Percentiles rank a stretch among this genome's conserved stretches.
Conservation (phyloP, 1,140 invertebrate genomes). For the Cydia splendana region DNA sequence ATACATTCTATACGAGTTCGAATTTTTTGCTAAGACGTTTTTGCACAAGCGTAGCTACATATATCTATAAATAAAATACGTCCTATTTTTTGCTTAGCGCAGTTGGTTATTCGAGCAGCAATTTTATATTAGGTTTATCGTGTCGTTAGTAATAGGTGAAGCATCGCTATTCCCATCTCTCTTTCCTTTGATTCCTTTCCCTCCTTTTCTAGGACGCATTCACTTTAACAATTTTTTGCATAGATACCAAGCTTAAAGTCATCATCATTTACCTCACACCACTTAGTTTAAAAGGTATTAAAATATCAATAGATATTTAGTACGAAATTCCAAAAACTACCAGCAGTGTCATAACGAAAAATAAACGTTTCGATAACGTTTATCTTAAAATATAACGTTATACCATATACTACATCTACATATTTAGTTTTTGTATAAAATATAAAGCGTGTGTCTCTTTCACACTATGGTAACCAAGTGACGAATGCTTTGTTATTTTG, state of each 20-base stretch:
- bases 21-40: constrained; percentile 5
- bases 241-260: constrained; percentile 38
- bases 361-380: no score
- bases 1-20: not conserved
- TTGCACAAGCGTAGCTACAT: not conserved
- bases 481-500: not conserved
- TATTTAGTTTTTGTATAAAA: no score
- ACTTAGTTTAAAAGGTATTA: constrained; percentile 39
- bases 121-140: not conserved
- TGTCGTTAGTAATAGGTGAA: not conserved
- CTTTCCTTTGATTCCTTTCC: not conserved
- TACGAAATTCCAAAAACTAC: constrained; percentile 29
- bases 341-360: not conserved
- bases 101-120: not conserved
- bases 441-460: no score
- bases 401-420: no score
- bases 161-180: not conserved
- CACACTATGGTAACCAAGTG: not conserved
- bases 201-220: not conserved
- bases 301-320: constrained; percentile 23
- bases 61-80: constrained; percentile 1
- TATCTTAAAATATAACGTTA: no score
- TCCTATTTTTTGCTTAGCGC: not conserved
- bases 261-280: constrained; percentile 42
- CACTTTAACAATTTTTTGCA: constrained; percentile 18